Conservation (phyloP, 2,888 invertebrate species). For the Himalopsyche kuldschensis region DNA sequence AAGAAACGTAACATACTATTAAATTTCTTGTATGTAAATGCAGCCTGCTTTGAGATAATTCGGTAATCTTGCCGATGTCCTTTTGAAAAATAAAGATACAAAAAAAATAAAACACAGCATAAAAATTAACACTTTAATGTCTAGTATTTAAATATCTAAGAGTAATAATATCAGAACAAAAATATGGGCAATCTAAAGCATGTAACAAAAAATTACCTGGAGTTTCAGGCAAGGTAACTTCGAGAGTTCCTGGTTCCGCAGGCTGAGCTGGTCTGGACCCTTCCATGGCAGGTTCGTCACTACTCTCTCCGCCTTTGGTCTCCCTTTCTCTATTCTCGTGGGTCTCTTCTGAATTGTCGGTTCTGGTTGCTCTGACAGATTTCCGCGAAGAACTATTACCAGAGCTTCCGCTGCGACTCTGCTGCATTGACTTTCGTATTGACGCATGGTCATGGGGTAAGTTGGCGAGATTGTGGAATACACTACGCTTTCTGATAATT, state of each 20-base stretch:
- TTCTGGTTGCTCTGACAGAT: constrained; percentile 28
- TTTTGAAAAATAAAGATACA: neutral
- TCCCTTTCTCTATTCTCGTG: constrained; percentile 20
- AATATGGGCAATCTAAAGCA: too few relatives aligned
- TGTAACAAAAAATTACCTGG: constrained; percentile 62
- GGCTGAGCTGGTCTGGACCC: constrained; percentile 82
- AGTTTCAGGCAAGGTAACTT: constrained; percentile 87
- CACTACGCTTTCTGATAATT: constrained; percentile 96
- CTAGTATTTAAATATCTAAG: too few relatives aligned
- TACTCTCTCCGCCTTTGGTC: constrained; percentile 4
- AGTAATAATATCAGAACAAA: too few relatives aligned
- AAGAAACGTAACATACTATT: constrained; percentile 33
- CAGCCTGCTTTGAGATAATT: neutral
- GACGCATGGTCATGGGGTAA: constrained; percentile 90
- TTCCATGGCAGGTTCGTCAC: constrained; percentile 70
- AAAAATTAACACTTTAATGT: neutral
- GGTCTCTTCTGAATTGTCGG: constrained; percentile 34
- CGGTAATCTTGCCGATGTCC: neutral
- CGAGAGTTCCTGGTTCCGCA: constrained; percentile 89
- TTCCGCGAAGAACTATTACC: neutral
- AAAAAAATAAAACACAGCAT: neutral
- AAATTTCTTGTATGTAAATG: constrained; percentile 37
- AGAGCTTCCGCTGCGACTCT: constrained; percentile 7
- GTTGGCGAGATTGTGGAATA: constrained; percentile 97
- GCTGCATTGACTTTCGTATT: constrained; percentile 75